Evolutionary conservation across 2,113 vertebrate species (phyloP), one percentile per base, ranked within the genome.

Genomic region (Barnardius zonarius): DNA sequence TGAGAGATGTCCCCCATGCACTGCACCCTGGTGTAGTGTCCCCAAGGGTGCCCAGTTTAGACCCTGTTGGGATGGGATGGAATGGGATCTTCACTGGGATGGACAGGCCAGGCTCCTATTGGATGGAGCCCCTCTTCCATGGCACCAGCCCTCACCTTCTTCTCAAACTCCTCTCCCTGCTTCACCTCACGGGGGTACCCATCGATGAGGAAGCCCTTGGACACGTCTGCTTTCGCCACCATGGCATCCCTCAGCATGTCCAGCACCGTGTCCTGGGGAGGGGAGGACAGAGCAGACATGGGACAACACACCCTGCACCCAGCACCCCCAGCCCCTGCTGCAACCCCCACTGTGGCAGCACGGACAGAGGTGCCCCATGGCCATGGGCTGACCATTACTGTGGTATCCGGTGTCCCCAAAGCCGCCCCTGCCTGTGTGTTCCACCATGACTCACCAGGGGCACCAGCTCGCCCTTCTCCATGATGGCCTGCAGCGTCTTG

Each of bases 211-310:
- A 97, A 99, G 92, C 99, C 99, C 97, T 99, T 99, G 95, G 99
- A 99, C 55, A 98, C 97, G 0, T 98, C 98, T 0, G 98, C 98
- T 94, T 99, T 99, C 97, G 99, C 99, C 28, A 99, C 92, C 99
- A 99, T 99, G 95, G 99, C 99, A 0, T 99, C 99, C 89, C 98
- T 98, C 95, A 99, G 98, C 99, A 99, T 99, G 93, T 99, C 99
- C 83, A 99, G 96, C 79, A 99, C 99, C 0, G 99, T 99, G 95
- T 99, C 99, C 99, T 99, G 97, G 11, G 12, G 33, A 10, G n/a
- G 8, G 33, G 17, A 35, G 41, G 25, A 57, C 67, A 88, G 15
- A 75, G 33, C 11, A 30, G 48, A 35, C 0, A 2, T 5, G 28
- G 67, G 31, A 92, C 67, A 48, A 48, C 1, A 0, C 1, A 1